Conservation (phyloP, 1,140 invertebrate genomes). For the Bombyx mandarina region DNA sequence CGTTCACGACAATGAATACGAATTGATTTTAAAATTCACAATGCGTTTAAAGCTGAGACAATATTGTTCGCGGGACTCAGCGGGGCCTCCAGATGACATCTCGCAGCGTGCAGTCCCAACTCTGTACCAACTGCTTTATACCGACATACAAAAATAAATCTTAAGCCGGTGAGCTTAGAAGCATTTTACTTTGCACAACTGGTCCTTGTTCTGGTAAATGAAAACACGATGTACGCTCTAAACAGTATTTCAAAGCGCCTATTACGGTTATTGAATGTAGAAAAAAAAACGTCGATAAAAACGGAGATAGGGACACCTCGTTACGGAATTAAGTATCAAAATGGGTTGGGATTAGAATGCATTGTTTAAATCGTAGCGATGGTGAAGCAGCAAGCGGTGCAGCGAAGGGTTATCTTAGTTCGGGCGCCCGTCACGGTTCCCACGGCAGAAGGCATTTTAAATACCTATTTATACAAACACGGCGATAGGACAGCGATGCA, state of each 20-base stretch:
- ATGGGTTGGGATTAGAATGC: slow-evolving; percentile 21
- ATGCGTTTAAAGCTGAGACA: slow-evolving; percentile 62
- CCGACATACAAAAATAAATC: no score
- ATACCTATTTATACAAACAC: slow-evolving; percentile 65
- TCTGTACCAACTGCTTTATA: slow-evolving; percentile 24
- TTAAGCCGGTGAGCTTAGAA: background rate
- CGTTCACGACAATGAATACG: slow-evolving; percentile 50
- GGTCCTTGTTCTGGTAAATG: no score
- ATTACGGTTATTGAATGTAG: slow-evolving; percentile 51
- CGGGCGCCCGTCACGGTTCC: slow-evolving; percentile 58
- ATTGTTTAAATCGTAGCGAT: background rate
- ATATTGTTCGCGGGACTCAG: slow-evolving; percentile 66
- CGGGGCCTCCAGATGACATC: slow-evolving; percentile 66
- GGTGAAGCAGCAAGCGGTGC: slow-evolving; percentile 18
- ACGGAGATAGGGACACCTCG: slow-evolving; percentile 41
- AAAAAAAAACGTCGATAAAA: slow-evolving; percentile 53
- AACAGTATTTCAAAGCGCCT: slow-evolving; percentile 26
- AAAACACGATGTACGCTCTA: no score
- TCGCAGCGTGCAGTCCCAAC: slow-evolving; percentile 62
- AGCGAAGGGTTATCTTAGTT: slow-evolving; percentile 48
- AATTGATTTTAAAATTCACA: slow-evolving; percentile 68
- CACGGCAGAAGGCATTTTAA: slow-evolving; percentile 65
- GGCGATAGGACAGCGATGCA: slow-evolving; percentile 60
- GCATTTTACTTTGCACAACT: no score
- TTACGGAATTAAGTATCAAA: slow-evolving; percentile 65